Evolutionary conservation across 2,888 invertebrate species (phyloP), one percentile per base, ranked within the genome.

Genomic region (Furcula furcula): DNA sequence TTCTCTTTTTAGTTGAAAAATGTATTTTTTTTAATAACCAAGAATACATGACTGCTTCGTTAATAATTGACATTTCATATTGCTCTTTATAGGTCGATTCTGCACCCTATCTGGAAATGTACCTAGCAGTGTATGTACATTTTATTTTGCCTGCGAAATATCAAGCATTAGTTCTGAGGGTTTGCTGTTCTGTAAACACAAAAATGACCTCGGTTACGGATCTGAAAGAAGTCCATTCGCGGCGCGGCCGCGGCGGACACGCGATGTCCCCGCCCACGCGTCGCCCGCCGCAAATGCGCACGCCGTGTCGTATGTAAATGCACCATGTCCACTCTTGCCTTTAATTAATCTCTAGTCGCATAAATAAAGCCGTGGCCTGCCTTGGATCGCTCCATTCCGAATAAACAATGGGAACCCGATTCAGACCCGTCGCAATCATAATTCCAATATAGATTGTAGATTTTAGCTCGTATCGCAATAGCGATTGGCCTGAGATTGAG

Each of bases 281-380:
- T 57, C 51, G 54, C 60, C 40, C 59, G 56, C 65, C 65, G 79
- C 83, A 85, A 89, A 88, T 88, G 89, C 88, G 80, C 76, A 68
- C 82, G 65, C 80, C 87, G 76, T 89, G 89, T 89, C 78, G 62
- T 88, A 89, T 89, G 89, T 83, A 80, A 89, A 89, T 89, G 76
- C 68, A 66, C 69, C 82, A 66, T 83, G 86, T 86, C 76, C 76
- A 74, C 75, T 75, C 75, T 50, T 67, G 66, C 66, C 68, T 77
- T 85, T 86, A 86, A 87, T 88, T 88, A 86, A 86, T 87, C 84
- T 82, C 74, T 78, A 76, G 76, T 57, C 72, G 76, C 78, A 85
- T 86, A 86, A 87, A 87, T 84, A 87, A 83, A 65, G 70, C n/a
- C n/a, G n/a, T n/a, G n/a, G n/a, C 53, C 60, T 36, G 53, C 59